Base-by-base conservation (phyloP, 2,888 invertebrate species). In the Drosophila sordidula region DNA sequence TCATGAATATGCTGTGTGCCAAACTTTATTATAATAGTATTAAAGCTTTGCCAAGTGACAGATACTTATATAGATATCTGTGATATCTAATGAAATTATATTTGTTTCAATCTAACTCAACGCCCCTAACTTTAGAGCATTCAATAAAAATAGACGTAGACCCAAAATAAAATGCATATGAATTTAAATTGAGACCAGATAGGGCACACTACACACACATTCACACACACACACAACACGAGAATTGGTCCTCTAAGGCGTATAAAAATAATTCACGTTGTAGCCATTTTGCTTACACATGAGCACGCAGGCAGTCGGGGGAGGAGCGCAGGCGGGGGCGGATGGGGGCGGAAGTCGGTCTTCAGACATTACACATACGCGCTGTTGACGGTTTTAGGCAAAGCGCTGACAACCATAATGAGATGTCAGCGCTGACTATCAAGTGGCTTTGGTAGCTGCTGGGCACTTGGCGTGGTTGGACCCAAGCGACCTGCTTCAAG, bases 341-440 rank as follows among this genome's bases (percentile, higher is more conserved):
- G 16, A 3, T 32, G 11, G 22, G 18, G 22, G 8, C 6, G 45
- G 22, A 29, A 41, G 49, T 16, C 32, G 34, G 29, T 52, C 70
- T 58, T 51, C 56, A 66, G 71, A 75, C 75, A 81, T 82, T 68
- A 81, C 82, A 85, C 82, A 87, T 87, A 82, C 88, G 86, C 78
- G 78, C 62, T 71, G 87, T 70, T 75, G 75, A 69, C 75, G 78
- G 70, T 75, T 41, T 44, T 58, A 70, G 50, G 58, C 62, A 66
- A 76, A 76, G 77, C 80, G 70, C 73, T 78, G 87, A 89, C 84
- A 85, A 73, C 84, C 87, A 87, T 85, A 85, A 85, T 89, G 89
- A 85, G 84, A 85, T 85, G 84, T 85, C 84, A 85, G 73, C 80
- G 87, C 50, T 74, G 84, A 85, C 87, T 87, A 89, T 83, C 84